These are phyloP conservation scores for Lepidonotus clava DNA, from an alignment of 2,888 invertebrate genomes.

Conservation along the genomic window DNA sequence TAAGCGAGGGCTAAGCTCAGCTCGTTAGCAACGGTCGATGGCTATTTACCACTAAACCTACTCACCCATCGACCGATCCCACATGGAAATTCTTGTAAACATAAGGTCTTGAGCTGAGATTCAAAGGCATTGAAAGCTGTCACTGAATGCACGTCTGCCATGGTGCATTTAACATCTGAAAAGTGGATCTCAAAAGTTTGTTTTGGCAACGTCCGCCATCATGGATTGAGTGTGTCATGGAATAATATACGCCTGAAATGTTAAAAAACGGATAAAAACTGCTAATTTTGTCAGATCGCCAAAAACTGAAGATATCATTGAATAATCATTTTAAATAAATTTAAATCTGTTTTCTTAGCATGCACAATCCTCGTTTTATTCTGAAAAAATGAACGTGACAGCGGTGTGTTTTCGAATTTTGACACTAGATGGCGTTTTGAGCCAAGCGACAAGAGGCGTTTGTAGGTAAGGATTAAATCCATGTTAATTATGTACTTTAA, in stretches of 20 bases:
- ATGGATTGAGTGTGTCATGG: background rate
- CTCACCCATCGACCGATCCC: slow-evolving; percentile 77
- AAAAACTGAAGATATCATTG: too few relatives aligned
- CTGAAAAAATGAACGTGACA: too few relatives aligned
- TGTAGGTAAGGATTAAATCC: too few relatives aligned
- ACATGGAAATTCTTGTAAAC: slow-evolving; percentile 78
- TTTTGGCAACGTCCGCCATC: slow-evolving; percentile 55
- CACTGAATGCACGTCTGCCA: slow-evolving; percentile 61
- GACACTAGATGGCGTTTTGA: too few relatives aligned
- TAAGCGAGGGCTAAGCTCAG: background rate
- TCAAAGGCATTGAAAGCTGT: slow-evolving; percentile 75
- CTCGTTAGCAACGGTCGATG: background rate
- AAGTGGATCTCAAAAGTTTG: slow-evolving; percentile 16
- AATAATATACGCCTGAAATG: background rate
- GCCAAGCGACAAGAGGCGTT: too few relatives aligned
- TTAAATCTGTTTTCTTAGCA: too few relatives aligned
- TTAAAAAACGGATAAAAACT: background rate
- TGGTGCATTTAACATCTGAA: slow-evolving; percentile 27
- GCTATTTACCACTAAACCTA: background rate
- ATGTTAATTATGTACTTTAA: too few relatives aligned
- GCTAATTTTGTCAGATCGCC: too few relatives aligned
- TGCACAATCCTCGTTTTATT: too few relatives aligned
- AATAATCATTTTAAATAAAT: too few relatives aligned
- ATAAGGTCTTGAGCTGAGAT: slow-evolving; percentile 74
- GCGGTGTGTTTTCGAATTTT: too few relatives aligned